Conservation (phyloP, 1,140 invertebrate species). For the Andricus grossulariae region DNA sequence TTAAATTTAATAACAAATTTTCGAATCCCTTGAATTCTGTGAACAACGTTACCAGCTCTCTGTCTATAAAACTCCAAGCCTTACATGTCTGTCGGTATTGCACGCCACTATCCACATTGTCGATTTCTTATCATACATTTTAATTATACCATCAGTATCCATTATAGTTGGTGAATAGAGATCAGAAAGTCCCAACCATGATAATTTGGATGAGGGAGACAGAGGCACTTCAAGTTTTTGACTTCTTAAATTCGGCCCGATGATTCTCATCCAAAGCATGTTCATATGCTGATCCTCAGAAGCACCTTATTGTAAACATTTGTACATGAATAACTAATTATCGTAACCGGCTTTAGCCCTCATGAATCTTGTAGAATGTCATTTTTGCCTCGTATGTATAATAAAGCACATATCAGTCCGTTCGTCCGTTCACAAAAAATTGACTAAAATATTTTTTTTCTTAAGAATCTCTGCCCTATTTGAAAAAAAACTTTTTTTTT, state of each 20-base stretch:
- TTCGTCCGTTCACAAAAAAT: too few species aligned
- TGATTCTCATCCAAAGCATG: constrained; percentile 50
- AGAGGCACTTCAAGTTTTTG: constrained; percentile 45
- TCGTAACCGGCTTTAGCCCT: too few species aligned
- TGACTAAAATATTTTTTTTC: too few species aligned
- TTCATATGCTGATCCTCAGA: constrained; percentile 46
- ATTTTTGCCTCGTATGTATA: too few species aligned
- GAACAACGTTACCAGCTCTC: too few species aligned
- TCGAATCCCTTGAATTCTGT: too few species aligned
- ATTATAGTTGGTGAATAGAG: constrained; percentile 44
- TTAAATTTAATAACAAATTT: too few species aligned
- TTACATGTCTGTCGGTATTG: constrained; percentile 47
- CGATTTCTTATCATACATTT: constrained; percentile 44
- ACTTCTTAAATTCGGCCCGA: constrained; percentile 41
- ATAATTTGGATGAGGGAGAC: constrained; percentile 45
- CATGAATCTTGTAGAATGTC: too few species aligned
- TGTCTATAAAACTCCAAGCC: background rate
- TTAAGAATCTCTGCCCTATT: too few species aligned
- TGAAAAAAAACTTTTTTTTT: too few species aligned
- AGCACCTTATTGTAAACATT: constrained; percentile 27
- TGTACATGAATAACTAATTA: background rate
- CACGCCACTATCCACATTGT: constrained; percentile 40
- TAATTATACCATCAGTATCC: constrained; percentile 49
- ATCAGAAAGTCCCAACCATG: constrained; percentile 51
- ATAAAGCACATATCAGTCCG: too few species aligned